Evolutionary conservation across 2,113 vertebrate genomes (phyloP).

Genomic region (Hydrolagus affinis): DNA sequence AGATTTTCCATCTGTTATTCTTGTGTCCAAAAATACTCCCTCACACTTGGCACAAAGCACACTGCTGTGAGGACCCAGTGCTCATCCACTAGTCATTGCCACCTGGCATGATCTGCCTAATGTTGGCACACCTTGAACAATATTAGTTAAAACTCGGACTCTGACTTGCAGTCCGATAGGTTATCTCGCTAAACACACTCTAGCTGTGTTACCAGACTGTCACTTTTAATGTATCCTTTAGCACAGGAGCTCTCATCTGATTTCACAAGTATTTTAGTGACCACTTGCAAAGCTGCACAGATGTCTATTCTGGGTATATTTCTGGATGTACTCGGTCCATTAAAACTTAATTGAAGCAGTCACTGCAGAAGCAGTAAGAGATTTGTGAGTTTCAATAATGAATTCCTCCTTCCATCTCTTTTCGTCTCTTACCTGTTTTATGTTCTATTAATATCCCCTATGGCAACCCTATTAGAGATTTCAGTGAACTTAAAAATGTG

Average conservation of each 20-base stretch:
- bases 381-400: background rate
- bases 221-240: background rate
- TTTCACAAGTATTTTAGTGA: background rate
- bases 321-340: background rate
- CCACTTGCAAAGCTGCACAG: background rate
- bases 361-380: background rate
- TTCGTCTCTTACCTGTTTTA: background rate
- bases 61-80: background rate
- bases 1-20: no score
- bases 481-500: background rate
- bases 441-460: background rate
- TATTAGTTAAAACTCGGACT: background rate
- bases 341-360: background rate
- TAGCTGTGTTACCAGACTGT: background rate
- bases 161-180: background rate
- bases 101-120: background rate
- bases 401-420: background rate
- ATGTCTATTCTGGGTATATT: background rate
- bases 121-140: background rate
- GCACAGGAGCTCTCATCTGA: background rate
- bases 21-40: no score
- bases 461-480: background rate
- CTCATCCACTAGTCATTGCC: background rate
- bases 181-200: background rate
- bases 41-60: background rate